Evolutionary conservation across 2,888 invertebrate species (phyloP).

Genomic region (Diaperis boleti): DNA sequence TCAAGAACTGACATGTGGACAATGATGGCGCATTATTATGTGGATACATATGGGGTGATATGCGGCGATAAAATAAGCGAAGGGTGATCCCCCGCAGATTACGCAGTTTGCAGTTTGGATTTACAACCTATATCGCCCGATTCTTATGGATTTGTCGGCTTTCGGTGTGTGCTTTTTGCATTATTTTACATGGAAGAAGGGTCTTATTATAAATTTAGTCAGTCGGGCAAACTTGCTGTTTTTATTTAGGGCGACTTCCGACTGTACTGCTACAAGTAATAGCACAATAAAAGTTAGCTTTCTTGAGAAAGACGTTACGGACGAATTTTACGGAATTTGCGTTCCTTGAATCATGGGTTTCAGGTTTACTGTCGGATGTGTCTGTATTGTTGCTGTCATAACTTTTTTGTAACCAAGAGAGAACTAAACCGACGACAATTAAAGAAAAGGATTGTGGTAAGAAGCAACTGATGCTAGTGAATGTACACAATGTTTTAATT

Average conservation of each 20-base stretch:
- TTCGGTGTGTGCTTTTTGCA: constrained; percentile 60
- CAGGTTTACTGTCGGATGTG: neutral
- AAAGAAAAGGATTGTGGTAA: too few species aligned
- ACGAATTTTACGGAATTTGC: neutral
- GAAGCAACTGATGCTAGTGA: too few species aligned
- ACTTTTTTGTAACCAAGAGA: too few species aligned
- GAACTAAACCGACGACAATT: too few species aligned
- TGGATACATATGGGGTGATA: constrained; percentile 57
- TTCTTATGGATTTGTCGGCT: constrained; percentile 64
- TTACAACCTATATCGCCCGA: constrained; percentile 61
- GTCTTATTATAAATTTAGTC: neutral
- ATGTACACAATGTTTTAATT: too few species aligned
- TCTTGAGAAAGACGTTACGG: neutral
- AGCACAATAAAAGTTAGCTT: neutral
- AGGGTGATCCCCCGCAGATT: constrained; percentile 61
- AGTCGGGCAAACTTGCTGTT: neutral
- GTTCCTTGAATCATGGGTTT: neutral
- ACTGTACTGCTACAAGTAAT: neutral
- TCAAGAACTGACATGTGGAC: constrained; percentile 58
- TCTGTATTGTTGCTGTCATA: neutral
- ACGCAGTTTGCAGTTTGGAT: constrained; percentile 65
- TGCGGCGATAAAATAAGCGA: constrained; percentile 47
- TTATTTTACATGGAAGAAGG: constrained; percentile 47
- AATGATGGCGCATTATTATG: constrained; percentile 52
- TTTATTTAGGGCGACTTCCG: neutral